Evolutionary conservation across 2,113 vertebrate species (phyloP), one percentile per base, ranked within the genome.

Genomic region (Burhinus oedicnemus): DNA sequence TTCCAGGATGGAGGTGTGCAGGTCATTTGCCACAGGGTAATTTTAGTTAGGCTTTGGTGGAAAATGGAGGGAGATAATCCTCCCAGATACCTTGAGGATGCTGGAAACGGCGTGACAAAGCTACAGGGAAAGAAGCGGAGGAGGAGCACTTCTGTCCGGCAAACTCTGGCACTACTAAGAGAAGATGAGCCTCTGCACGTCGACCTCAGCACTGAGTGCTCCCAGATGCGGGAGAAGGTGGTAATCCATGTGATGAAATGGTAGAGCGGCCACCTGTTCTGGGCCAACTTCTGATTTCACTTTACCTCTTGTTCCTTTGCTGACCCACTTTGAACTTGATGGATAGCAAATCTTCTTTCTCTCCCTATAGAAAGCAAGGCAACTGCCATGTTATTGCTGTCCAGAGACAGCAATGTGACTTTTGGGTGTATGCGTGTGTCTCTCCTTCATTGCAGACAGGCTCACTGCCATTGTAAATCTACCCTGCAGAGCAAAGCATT

Each of bases 381-480:
- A 54, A 70, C 83, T 92, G 92, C 77, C 30, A 10, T 68, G 44
- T 80, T 76, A 30, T 85, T 98, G 97, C 90, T 98, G 94, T 92
- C 68, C 26, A 10, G 45, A 55, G 74, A 89, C 79, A 97, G 94
- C 96, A 96, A 0, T 83, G 76, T 89, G 84, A 75, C 58, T 70
- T 81, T 44, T 61, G 94, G 80, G 76, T 95, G 77, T 86, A 47
- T n/a, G 80, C 78, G 69, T 89, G 91, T 78, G 78, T 92, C 4
- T 83, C 54, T 94, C 88, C 96, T 98, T 98, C 97, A 98, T 97
- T 97, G 98, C 97, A 98, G 97, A 98, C 91, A 60, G 30, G 5
- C 54, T 83, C 60, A 25, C 40, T 92, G 58, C 54, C 8, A 1
- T 34, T 87, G 70, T 36, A 76, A 90, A 70, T 29, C 32, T 36